Conservation (phyloP, 1,140 invertebrate species). For the Lepidurus apus region DNA sequence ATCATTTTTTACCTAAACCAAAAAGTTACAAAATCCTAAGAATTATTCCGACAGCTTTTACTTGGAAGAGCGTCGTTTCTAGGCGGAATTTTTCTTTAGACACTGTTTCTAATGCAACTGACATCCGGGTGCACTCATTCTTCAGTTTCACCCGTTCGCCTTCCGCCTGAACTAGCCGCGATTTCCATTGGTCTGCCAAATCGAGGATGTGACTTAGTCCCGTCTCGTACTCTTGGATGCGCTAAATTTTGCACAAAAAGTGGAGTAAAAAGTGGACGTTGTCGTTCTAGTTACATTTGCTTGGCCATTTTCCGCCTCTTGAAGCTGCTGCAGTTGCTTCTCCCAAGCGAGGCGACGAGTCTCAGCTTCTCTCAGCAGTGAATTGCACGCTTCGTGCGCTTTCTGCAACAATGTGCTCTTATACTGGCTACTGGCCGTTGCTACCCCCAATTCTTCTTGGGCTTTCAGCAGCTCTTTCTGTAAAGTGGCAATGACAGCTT, state of each 20-base stretch:
- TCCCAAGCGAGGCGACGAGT: neutral
- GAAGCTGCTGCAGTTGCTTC: neutral
- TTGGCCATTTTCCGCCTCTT: neutral
- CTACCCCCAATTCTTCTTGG: neutral
- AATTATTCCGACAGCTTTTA: neutral
- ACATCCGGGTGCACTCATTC: neutral
- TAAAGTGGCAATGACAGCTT: slow-evolving; percentile 9
- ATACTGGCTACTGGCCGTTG: neutral
- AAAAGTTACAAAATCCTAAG: neutral
- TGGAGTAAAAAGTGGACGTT: neutral
- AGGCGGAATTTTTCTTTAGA: neutral
- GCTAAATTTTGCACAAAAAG: neutral
- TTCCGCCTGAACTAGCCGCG: neutral
- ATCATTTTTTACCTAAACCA: neutral
- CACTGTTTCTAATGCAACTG: neutral
- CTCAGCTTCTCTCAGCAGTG: neutral
- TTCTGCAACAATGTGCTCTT: slow-evolving; percentile 15
- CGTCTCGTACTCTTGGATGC: neutral
- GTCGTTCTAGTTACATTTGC: neutral
- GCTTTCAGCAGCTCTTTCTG: slow-evolving; percentile 10
- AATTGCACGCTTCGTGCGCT: slow-evolving; percentile 8
- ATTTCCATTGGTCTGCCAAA: slow-evolving; percentile 13
- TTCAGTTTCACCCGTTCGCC: neutral
- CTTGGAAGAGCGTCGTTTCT: neutral
- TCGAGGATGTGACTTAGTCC: neutral